Conservation (phyloP, 2,888 invertebrate genomes). For the Caenorhabditis sinica region DNA sequence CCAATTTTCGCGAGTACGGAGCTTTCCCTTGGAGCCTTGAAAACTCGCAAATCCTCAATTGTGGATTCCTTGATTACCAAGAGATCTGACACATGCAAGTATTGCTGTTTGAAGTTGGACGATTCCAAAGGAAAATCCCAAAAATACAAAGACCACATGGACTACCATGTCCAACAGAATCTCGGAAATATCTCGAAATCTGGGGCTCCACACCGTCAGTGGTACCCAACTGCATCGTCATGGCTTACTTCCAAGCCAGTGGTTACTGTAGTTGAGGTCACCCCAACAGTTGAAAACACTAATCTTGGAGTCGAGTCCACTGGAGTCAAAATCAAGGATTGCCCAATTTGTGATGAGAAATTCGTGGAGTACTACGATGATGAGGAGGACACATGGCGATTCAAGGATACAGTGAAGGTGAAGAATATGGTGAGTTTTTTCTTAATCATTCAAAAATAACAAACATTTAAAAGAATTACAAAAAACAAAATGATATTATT, state of each 20-base stretch:
- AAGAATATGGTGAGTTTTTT: constrained; percentile 63
- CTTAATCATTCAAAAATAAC: too few relatives aligned
- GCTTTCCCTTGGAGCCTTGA: too few relatives aligned
- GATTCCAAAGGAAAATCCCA: background rate
- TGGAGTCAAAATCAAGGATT: constrained; percentile 86
- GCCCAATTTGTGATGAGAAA: constrained; percentile 93
- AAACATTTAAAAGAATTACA: too few relatives aligned
- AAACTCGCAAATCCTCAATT: background rate
- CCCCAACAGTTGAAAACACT: background rate
- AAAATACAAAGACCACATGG: background rate
- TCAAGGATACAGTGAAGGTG: constrained; percentile 84
- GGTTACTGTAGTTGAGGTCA: background rate
- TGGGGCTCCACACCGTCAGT: background rate
- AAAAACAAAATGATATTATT: background rate
- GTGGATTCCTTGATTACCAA: background rate
- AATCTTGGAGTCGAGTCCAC: constrained; percentile 28
- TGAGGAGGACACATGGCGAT: constrained; percentile 97
- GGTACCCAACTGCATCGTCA: background rate
- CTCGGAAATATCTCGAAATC: background rate
- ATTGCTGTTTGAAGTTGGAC: background rate
- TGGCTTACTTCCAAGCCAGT: background rate
- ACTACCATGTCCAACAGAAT: background rate
- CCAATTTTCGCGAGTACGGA: too few relatives aligned
- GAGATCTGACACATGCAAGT: background rate
- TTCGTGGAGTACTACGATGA: constrained; percentile 97